Evolutionary conservation across 2,113 vertebrate genomes (phyloP).

Genomic region (Oxygymnocypris stewartii): DNA sequence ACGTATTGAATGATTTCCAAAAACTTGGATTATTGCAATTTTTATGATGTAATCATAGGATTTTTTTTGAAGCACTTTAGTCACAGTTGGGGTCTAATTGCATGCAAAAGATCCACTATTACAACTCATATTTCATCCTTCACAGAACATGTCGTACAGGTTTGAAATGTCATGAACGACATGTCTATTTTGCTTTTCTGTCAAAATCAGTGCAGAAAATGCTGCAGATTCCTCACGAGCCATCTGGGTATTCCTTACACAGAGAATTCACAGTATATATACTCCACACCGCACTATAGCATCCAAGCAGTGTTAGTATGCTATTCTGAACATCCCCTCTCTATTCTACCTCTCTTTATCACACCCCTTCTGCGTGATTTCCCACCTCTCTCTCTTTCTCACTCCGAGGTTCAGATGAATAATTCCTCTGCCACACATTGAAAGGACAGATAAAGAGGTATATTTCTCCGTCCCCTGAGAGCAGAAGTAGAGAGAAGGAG

Average conservation of each 20-base stretch:
- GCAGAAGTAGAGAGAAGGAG: constrained; percentile 9
- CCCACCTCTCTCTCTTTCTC: neutral
- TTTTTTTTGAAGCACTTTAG: neutral
- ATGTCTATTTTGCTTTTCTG: no score
- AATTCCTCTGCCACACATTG: constrained; percentile 35
- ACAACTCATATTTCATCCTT: neutral
- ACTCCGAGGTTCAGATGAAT: constrained; percentile 25
- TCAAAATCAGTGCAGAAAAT: neutral
- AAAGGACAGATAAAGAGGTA: constrained; percentile 36
- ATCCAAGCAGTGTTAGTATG: neutral
- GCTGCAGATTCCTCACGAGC: neutral
- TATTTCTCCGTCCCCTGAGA: constrained; percentile 4
- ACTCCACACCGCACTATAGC: neutral
- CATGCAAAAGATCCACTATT: neutral
- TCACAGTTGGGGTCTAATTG: neutral
- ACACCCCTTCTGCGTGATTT: constrained; percentile 13
- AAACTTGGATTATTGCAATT: neutral
- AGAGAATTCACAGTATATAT: neutral
- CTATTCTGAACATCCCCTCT: neutral
- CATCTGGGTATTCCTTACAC: neutral
- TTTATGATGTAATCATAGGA: neutral
- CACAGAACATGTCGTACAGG: neutral
- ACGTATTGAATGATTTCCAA: neutral
- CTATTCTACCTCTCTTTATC: constrained; percentile 31
- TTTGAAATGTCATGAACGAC: neutral